These are phyloP conservation scores for Muscina levida DNA, from an alignment of 2,888 invertebrate species.

Conservation along the genomic window DNA sequence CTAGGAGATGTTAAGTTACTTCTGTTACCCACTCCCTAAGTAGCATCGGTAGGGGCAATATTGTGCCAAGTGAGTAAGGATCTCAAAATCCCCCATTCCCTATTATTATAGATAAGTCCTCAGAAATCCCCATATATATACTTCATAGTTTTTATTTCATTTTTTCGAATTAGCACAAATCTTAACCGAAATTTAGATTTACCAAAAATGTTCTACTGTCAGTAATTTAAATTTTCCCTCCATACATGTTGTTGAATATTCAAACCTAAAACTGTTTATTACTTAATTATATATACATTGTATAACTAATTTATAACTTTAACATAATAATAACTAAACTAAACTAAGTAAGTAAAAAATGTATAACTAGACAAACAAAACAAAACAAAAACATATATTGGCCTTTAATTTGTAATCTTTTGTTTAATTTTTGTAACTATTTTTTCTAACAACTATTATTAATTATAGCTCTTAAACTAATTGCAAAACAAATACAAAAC, in stretches of 20 bases:
- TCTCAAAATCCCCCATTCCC: too few species aligned
- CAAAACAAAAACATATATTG: slow-evolving; percentile 62
- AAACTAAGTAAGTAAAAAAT: slow-evolving; percentile 42
- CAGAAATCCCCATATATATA: too few species aligned
- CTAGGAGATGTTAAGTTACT: too few species aligned
- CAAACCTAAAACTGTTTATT: slow-evolving; percentile 16
- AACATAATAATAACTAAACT: slow-evolving; percentile 28
- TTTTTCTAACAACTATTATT: slow-evolving; percentile 31
- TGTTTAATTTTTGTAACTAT: slow-evolving; percentile 47
- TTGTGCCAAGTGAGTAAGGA: too few species aligned
- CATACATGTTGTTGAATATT: slow-evolving; percentile 22
- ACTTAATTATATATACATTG: slow-evolving; percentile 33
- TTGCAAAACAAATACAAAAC: slow-evolving; percentile 24
- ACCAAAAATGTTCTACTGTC: not conserved
- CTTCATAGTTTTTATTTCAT: too few species aligned
- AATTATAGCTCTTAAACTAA: slow-evolving; percentile 31
- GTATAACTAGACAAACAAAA: slow-evolving; percentile 22
- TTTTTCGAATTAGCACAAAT: too few species aligned
- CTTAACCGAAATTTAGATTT: too few species aligned
- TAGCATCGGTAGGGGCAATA: too few species aligned
- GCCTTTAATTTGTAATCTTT: slow-evolving; percentile 58
- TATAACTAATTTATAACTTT: slow-evolving; percentile 40
- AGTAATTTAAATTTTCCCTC: too few species aligned
- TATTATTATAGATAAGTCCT: too few species aligned
- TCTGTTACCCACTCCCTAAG: too few species aligned